A percentile compares a stretch with the other conserved stretches of the same genome.
Evolutionary conservation across 2,797 vertebrate species (phyloP).

Genomic region (Megalops cyprinoides): DNA sequence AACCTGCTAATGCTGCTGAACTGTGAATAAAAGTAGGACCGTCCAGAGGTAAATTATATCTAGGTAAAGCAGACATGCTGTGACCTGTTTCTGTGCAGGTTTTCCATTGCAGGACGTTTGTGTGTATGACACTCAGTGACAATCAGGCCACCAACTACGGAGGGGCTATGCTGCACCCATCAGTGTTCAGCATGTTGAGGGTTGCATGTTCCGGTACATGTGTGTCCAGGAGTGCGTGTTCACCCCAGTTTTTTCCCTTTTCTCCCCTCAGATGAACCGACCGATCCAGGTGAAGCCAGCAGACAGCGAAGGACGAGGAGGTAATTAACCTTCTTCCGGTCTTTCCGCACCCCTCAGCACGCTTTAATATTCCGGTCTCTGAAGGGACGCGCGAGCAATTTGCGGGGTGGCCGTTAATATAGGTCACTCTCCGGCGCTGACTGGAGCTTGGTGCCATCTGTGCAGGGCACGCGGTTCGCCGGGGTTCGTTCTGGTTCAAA

Average conservation of each 20-base stretch:
- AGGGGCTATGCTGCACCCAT: too few species aligned
- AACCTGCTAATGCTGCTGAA: not conserved
- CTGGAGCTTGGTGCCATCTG: slow-evolving; percentile 66
- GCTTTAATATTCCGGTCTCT: slow-evolving; percentile 65
- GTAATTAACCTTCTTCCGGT: slow-evolving; percentile 84
- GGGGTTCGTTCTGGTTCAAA: slow-evolving; percentile 71
- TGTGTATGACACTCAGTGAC: too few species aligned
- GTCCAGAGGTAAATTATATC: not conserved
- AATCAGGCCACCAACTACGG: too few species aligned
- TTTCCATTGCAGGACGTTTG: not conserved
- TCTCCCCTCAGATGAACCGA: slow-evolving; percentile 89
- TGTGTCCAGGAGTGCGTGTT: not conserved
- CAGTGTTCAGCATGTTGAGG: too few species aligned
- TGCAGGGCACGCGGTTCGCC: slow-evolving; percentile 59
- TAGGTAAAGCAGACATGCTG: not conserved
- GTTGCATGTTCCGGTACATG: too few species aligned
- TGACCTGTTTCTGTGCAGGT: not conserved
- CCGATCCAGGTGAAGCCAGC: slow-evolving; percentile 99
- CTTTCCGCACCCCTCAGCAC: slow-evolving; percentile 36
- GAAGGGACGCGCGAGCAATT: slow-evolving; percentile 63
- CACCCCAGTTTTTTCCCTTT: slow-evolving; percentile 5
- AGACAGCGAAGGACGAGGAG: slow-evolving; percentile 98
- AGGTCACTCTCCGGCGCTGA: slow-evolving; percentile 78
- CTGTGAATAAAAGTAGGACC: not conserved
- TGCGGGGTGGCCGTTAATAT: slow-evolving; percentile 68